Evolutionary conservation across 2,113 vertebrate genomes (phyloP).

Genomic region (Aspidoscelis tigris): DNA sequence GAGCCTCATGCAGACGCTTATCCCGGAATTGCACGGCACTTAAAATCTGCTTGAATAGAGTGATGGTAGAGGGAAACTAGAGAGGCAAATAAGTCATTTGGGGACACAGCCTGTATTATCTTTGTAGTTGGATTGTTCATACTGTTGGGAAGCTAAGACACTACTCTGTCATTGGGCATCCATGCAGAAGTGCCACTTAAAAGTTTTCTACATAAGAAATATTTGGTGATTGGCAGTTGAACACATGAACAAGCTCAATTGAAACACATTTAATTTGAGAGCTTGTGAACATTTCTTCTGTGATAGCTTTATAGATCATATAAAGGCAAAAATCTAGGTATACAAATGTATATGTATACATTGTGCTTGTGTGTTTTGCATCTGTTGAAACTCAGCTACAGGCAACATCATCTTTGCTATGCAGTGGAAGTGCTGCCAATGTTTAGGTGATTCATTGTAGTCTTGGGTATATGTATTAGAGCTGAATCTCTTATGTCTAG

Average conservation of each 20-base stretch:
- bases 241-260: neutral
- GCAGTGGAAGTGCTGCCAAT: no score
- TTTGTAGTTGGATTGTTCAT: neutral
- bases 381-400: no score
- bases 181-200: neutral
- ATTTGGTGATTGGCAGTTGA: neutral
- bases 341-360: neutral
- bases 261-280: neutral
- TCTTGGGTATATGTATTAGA: no score
- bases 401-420: no score
- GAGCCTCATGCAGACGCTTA: no score
- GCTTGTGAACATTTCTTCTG: neutral
- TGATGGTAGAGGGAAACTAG: no score
- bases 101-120: neutral
- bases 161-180: neutral
- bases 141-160: no score
- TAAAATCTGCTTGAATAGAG: no score
- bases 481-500: no score
- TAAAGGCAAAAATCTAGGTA: neutral
- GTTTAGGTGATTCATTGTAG: no score
- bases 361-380: neutral
- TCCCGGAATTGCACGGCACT: no score
- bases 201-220: neutral
- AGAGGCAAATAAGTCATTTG: no score
- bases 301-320: neutral